A percentile compares a stretch with the other conserved stretches of the same genome.
Evolutionary conservation across 2,113 vertebrate genomes (phyloP).

Genomic region (Catharus fuscescens): DNA sequence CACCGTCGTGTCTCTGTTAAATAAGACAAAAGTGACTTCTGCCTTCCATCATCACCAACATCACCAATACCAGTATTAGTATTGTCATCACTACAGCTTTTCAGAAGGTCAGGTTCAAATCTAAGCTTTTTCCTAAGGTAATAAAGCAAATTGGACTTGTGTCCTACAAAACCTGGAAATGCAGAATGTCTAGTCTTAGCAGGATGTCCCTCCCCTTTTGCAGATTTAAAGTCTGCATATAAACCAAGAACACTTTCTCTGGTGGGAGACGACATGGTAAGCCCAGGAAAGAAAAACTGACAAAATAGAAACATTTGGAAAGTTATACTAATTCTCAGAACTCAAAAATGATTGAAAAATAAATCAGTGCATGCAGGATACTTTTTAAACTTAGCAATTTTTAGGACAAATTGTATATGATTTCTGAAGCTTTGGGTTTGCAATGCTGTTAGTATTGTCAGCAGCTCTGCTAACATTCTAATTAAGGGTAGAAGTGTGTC

Average conservation of each 20-base stretch:
- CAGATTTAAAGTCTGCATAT: background rate
- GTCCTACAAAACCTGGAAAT: background rate
- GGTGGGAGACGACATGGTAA: background rate
- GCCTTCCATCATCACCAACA: background rate
- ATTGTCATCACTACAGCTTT: background rate
- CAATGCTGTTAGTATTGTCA: background rate
- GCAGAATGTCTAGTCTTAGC: background rate
- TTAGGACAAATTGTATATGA: background rate
- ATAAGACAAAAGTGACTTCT: background rate
- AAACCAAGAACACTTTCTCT: background rate
- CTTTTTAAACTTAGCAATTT: background rate
- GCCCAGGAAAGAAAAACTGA: background rate
- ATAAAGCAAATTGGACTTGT: background rate
- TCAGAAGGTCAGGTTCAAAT: background rate
- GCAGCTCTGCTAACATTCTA: background rate
- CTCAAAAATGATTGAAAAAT: background rate
- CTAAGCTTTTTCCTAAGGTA: background rate
- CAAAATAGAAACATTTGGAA: background rate
- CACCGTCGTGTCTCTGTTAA: background rate
- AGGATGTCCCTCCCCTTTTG: background rate
- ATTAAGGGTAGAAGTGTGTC: background rate
- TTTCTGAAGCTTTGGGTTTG: background rate
- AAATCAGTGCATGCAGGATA: fast-evolving
- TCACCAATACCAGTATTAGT: background rate
- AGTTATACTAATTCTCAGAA: background rate